Conservation (phyloP, 2,797 vertebrate genomes). For the Lacerta viridis region DNA sequence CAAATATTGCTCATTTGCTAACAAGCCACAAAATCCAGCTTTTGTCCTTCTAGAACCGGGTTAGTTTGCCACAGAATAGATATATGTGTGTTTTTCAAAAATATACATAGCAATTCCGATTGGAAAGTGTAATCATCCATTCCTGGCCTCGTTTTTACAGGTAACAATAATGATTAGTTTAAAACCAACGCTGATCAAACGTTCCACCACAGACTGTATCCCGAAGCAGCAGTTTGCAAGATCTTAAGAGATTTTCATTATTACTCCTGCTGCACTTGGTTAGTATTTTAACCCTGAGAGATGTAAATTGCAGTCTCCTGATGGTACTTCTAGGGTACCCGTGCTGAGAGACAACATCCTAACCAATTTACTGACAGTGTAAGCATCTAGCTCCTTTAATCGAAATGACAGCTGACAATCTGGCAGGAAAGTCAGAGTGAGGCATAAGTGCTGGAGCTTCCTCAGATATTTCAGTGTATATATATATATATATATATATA, state of each 20-base stretch:
- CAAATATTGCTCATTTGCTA: too few species aligned
- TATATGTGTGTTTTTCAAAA: too few species aligned
- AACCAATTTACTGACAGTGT: slow-evolving; percentile 61
- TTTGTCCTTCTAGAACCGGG: background rate
- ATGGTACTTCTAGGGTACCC: slow-evolving; percentile 9
- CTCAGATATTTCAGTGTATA: slow-evolving; percentile 3
- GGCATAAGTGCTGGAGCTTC: background rate
- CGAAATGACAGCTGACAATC: slow-evolving; percentile 37
- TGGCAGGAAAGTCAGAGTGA: slow-evolving; percentile 18
- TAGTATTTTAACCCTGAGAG: slow-evolving; percentile 59
- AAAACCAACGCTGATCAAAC: slow-evolving; percentile 35
- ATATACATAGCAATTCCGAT: background rate
- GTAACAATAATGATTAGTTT: slow-evolving; percentile 34
- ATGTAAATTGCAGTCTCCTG: slow-evolving; percentile 59
- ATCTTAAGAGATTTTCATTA: slow-evolving; percentile 48
- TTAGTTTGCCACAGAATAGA: background rate
- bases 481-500: too few species aligned
- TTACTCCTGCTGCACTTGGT: slow-evolving; percentile 37
- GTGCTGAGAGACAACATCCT: slow-evolving; percentile 49
- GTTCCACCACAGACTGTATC: slow-evolving; percentile 10
- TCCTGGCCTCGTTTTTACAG: slow-evolving; percentile 20
- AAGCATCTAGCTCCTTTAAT: slow-evolving; percentile 48
- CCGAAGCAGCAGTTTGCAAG: slow-evolving; percentile 41
- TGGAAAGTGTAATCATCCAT: background rate
- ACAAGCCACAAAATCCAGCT: background rate